Evolutionary conservation across 1,140 invertebrate genomes (phyloP).

Genomic region (Aphidius gifuensis): DNA sequence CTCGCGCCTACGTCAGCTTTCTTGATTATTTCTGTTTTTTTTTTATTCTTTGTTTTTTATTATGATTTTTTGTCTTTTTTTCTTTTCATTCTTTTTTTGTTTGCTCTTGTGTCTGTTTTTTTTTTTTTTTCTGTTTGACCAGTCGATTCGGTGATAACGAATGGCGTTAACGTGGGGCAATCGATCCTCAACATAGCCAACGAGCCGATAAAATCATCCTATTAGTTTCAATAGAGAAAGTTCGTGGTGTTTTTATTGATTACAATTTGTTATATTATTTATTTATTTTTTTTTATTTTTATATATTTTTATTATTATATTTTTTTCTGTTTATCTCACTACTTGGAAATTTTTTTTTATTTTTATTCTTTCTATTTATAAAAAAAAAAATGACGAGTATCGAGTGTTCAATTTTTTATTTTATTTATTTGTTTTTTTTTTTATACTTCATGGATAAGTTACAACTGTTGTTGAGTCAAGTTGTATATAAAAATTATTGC

Average conservation of each 20-base stretch:
- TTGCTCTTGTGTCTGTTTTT: neutral
- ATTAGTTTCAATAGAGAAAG: constrained; percentile 16
- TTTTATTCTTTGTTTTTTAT: too few relatives aligned
- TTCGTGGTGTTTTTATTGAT: constrained; percentile 3
- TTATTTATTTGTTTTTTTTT: too few relatives aligned
- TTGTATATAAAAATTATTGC: too few relatives aligned
- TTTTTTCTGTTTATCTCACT: too few relatives aligned
- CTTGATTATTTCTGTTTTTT: too few relatives aligned
- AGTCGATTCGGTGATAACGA: constrained; percentile 7
- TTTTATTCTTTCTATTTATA: neutral
- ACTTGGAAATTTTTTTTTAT: neutral
- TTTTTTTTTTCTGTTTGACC: constrained; percentile 4
- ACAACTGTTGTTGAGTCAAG: too few relatives aligned
- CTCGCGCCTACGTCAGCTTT: too few relatives aligned
- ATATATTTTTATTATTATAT: too few relatives aligned
- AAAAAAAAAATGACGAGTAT: too few relatives aligned
- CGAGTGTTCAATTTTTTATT: too few relatives aligned
- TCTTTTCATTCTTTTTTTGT: neutral
- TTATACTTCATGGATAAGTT: too few relatives aligned
- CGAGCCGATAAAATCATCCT: constrained; percentile 17
- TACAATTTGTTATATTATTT: neutral
- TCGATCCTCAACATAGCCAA: neutral
- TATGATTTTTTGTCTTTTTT: constrained; percentile 1
- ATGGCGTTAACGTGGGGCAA: neutral
- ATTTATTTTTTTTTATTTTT: neutral